Evolutionary conservation across 1,140 invertebrate species (phyloP).

Genomic region (Drosophila paulistorum): DNA sequence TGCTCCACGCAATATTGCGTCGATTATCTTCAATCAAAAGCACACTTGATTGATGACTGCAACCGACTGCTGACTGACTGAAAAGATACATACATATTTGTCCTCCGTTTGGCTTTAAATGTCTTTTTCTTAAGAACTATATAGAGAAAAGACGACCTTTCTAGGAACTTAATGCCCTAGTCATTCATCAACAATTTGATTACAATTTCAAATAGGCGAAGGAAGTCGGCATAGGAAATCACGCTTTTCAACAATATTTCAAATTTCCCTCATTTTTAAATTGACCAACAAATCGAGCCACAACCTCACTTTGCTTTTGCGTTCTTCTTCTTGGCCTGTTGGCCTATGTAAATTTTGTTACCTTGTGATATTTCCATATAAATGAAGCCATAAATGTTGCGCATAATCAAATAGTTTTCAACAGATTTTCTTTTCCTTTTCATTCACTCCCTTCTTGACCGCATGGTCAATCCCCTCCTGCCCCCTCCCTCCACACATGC

Average conservation of each 20-base stretch:
- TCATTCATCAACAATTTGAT: conserved; percentile 54
- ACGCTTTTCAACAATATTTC: conserved; percentile 6
- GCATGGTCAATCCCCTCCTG: background rate
- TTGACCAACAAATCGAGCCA: background rate
- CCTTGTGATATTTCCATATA: conserved; percentile 59
- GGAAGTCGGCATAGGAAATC: background rate
- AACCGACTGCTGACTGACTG: conserved; percentile 26
- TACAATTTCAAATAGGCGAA: conserved; percentile 30
- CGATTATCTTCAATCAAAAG: conserved; percentile 77
- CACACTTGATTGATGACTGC: conserved; percentile 69
- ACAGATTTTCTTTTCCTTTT: background rate
- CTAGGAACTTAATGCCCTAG: conserved; percentile 24
- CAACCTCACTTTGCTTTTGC: background rate
- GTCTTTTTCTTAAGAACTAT: background rate
- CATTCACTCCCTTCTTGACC: background rate
- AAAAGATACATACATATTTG: background rate
- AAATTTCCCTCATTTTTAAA: background rate
- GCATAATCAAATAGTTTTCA: conserved; percentile 51
- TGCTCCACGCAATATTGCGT: conserved; percentile 65
- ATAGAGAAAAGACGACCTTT: background rate
- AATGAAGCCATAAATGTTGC: conserved; percentile 53
- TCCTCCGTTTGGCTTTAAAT: conserved; percentile 43
- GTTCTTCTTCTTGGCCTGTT: background rate
- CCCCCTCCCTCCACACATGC: background rate
- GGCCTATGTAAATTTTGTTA: background rate